Conservation (phyloP, 2,888 invertebrate genomes). For the Nymphalis c-album region DNA sequence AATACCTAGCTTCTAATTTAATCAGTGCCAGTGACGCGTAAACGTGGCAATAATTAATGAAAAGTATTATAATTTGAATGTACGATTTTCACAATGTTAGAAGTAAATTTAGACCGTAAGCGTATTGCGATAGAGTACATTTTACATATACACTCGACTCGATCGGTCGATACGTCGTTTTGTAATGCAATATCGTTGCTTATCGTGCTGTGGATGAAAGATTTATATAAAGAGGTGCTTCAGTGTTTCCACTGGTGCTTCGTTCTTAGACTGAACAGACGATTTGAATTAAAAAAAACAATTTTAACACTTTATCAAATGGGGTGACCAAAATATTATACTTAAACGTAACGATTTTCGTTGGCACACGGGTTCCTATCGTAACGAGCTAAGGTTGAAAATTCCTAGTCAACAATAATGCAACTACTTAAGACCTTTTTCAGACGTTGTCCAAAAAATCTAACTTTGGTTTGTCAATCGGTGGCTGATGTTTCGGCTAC, state of each 20-base stretch:
- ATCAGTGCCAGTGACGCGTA: conserved; percentile 50
- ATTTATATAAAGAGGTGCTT: conserved; percentile 53
- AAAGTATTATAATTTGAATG: conserved; percentile 54
- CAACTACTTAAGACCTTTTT: too few species aligned
- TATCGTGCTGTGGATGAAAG: conserved; percentile 4
- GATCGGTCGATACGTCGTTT: background rate
- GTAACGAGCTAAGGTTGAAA: too few species aligned
- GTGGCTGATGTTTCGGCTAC: too few species aligned
- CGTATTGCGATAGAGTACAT: conserved; percentile 60
- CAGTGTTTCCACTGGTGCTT: conserved; percentile 64
- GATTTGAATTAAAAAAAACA: background rate
- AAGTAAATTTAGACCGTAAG: conserved; percentile 55
- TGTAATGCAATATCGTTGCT: conserved; percentile 7
- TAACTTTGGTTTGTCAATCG: too few species aligned
- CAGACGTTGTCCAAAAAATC: too few species aligned
- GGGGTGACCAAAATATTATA: too few species aligned
- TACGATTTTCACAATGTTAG: conserved; percentile 34
- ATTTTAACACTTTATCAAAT: background rate
- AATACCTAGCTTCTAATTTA: conserved; percentile 64
- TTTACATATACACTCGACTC: conserved; percentile 23
- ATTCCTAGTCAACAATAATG: too few species aligned
- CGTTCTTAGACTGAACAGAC: background rate
- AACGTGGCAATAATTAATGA: conserved; percentile 60
- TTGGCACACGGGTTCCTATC: too few species aligned
- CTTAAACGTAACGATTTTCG: too few species aligned